A percentile compares a stretch with the other conserved stretches of the same genome.
phyloP scores from a whole-genome alignment of 1,140 invertebrate species.

The Apis mellifera region DNA sequence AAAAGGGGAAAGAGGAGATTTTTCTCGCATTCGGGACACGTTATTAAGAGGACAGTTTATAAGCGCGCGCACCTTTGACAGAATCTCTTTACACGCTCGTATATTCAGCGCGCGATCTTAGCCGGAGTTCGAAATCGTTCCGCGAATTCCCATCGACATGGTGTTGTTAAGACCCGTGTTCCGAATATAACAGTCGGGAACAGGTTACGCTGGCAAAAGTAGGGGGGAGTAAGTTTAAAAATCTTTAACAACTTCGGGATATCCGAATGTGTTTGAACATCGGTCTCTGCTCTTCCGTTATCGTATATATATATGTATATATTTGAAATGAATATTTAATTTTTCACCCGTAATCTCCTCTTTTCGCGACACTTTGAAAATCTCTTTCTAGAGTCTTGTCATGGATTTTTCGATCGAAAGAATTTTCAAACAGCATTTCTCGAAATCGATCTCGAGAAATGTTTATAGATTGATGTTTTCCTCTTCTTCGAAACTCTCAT shows the following conservation, averaged over 20 bases:
- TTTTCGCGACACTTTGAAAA: too few species aligned
- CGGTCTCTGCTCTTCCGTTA: not conserved
- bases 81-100: not conserved
- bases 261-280: not conserved
- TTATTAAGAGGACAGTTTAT: slow-evolving; percentile 1
- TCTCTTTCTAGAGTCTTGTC: too few species aligned
- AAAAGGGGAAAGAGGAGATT: too few species aligned
- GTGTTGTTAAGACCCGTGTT: not conserved
- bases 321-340: too few species aligned
- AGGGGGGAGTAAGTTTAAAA: not conserved
- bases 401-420: too few species aligned
- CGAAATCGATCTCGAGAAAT: too few species aligned
- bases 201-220: not conserved
- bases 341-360: too few species aligned
- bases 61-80: not conserved
- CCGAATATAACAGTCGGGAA: slow-evolving; percentile 3
- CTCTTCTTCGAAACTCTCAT: too few species aligned
- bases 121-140: slow-evolving; percentile 7
- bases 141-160: slow-evolving; percentile 1
- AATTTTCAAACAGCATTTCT: too few species aligned
- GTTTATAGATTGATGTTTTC: too few species aligned
- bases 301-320: too few species aligned
- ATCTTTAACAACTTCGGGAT: not conserved
- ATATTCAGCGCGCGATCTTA: slow-evolving; percentile 1
- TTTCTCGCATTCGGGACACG: slow-evolving; percentile 15